Evolutionary conservation across 2,797 vertebrate genomes (phyloP), one percentile per base, ranked within the genome.

Genomic region (Sebastes steindachneri): DNA sequence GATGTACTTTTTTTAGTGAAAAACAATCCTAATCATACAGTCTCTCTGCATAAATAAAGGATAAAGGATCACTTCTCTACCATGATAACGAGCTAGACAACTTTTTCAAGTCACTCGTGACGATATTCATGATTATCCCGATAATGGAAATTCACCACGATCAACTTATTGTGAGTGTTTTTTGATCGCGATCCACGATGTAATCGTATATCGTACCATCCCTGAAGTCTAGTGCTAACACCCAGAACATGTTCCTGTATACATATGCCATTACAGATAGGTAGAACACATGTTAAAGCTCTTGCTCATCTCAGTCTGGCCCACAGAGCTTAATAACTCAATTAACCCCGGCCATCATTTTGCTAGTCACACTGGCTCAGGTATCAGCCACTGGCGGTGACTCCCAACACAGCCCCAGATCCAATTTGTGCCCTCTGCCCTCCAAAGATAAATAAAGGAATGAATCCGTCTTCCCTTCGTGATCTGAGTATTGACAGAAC

Each of bases 371-470:
- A 86, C 84, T 41, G 59, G 68, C 72, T 88, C 72, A 79, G 89
- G 89, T 89, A 88, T 91, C 82, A 87, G 89, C 84, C 60, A 82
- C 78, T 45, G 72, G 57, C 66, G 54, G 69, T 72, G 87, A 85
- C 83, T 92, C 74, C 79, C 76, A 83, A 75, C 84, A 68, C 82
- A 80, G 73, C 75, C 77, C 76, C 66, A 77, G 48, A 91, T 93
- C 90, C 88, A 92, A 91, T 94, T 88, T 93, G 86, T 91, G 88
- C 77, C 88, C 90, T 86, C 77, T 92, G 85, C 75, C 90, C 88
- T 85, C 60, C 19, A 51, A 89, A 93, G 87, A 89, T 89, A 92
- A 93, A 92, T 90, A 83, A 85, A 88, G 80, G 80, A 88, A 92
- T 84, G 55, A 92, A 82, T 93, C 83, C 19, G 23, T 85, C 76